Conservation (phyloP, 35 echinoderm and acorn worm species). For the Amphiura filiformis region DNA sequence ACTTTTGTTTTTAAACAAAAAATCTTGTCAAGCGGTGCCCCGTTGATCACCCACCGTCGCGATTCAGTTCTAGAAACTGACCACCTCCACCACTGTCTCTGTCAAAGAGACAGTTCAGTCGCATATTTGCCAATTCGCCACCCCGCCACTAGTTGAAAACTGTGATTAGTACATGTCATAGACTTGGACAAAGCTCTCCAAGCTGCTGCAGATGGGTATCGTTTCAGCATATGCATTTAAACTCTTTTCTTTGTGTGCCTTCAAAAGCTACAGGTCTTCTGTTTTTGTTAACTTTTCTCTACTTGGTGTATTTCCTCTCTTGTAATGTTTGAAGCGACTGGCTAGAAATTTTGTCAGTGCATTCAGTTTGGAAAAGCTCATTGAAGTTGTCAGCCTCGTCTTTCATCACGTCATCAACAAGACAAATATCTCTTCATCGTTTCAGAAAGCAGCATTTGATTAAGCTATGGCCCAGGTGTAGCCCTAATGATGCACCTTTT, state of each 20-base stretch:
- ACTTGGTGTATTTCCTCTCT: neutral
- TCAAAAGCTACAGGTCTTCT: neutral
- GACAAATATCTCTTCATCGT: conserved; percentile 1
- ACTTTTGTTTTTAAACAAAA: no score
- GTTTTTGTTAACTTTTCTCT: neutral
- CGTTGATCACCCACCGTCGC: no score
- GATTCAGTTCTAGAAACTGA: no score
- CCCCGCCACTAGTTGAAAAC: neutral
- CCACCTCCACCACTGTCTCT: neutral
- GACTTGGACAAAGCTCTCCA: neutral
- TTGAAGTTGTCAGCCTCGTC: neutral
- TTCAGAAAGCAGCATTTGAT: conserved; percentile 35
- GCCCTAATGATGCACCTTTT: conserved; percentile 3
- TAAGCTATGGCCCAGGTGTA: conserved; percentile 13
- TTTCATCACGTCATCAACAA: neutral
- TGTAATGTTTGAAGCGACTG: neutral
- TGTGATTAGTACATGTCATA: neutral
- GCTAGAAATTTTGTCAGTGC: neutral
- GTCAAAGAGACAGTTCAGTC: neutral
- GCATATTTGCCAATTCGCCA: neutral
- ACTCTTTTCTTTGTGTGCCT: neutral
- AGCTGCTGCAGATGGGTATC: neutral
- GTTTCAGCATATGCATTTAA: neutral
- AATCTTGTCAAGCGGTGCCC: no score
- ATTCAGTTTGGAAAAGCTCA: neutral